These are phyloP conservation scores for Chironomus tentans DNA, from an alignment of 2,888 invertebrate genomes.

Conservation along the genomic window DNA sequence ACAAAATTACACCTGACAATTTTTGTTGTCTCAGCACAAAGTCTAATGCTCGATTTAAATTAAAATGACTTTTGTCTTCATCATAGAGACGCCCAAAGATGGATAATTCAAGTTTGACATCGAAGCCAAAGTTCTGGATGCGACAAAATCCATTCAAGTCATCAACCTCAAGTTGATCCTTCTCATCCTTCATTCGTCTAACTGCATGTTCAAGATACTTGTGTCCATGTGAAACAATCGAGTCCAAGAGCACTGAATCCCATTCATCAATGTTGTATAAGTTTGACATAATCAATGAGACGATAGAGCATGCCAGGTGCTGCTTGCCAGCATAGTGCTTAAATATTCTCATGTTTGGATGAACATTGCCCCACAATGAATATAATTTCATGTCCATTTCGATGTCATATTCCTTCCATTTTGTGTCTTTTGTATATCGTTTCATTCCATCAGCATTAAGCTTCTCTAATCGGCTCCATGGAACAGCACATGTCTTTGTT, in stretches of 20 bases:
- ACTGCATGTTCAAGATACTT: slow-evolving; percentile 48
- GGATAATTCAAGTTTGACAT: slow-evolving; percentile 48
- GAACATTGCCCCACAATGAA: slow-evolving; percentile 58
- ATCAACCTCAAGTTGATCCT: slow-evolving; percentile 50
- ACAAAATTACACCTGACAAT: slow-evolving; percentile 44
- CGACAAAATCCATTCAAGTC: slow-evolving; percentile 48
- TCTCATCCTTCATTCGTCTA: slow-evolving; percentile 42
- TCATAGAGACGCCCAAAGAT: slow-evolving; percentile 56
- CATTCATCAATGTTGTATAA: slow-evolving; percentile 54
- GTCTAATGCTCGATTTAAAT: slow-evolving; percentile 51
- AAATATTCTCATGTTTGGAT: slow-evolving; percentile 52
- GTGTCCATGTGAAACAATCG: slow-evolving; percentile 51
- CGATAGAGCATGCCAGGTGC: slow-evolving; percentile 50
- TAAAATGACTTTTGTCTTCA: slow-evolving; percentile 48
- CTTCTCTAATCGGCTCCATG: slow-evolving; percentile 37
- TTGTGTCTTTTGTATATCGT: slow-evolving; percentile 34
- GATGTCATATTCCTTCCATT: slow-evolving; percentile 59
- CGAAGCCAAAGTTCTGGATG: slow-evolving; percentile 50
- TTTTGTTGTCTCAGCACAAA: slow-evolving; percentile 46
- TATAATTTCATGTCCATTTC: slow-evolving; percentile 58
- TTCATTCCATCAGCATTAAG: slow-evolving; percentile 34
- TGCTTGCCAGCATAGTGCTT: slow-evolving; percentile 50
- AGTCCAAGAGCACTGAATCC: slow-evolving; percentile 53
- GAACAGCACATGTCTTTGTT: slow-evolving; percentile 30
- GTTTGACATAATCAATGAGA: slow-evolving; percentile 50